Evolutionary conservation across 2,888 invertebrate species (phyloP), one percentile per base, ranked within the genome.

Genomic region (Pammene fasciana): DNA sequence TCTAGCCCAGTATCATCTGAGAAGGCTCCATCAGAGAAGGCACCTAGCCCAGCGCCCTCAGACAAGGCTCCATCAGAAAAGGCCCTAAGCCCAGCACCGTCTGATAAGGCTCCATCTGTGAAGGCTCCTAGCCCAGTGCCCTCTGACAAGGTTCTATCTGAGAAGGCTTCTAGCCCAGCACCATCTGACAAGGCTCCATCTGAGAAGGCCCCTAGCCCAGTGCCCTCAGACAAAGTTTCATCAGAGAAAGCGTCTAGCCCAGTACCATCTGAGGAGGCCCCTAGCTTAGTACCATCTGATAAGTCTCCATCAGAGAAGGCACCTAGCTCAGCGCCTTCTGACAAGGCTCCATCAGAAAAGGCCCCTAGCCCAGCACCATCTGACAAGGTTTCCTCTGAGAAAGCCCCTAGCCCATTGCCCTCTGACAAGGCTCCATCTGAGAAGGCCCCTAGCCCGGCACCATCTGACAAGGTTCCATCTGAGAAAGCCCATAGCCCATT

Each of bases 171-270:
- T 3, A 57, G 18, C 43, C 26, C 57, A 0, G 45, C n/a, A 26
- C 43, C 59, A 5, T 41, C 48, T 4, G 59, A 60, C 0, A 60
- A 52, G 6, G 45, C 36, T 0, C 36, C 9, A 0, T 43, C 38
- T 0, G 57, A 43, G 2, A 71, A 75, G 26, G 36, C n/a, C 5
- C 14, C 0, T 2, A 67, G 66, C 57, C 66, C 14, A 16, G 8
- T 10, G 3, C 10, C 36, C 0, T 38, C 56, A 0, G 70, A 72
- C 0, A 41, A 56, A 0, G 56, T 11, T 0, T 18, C 56, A 0
- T 43, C 57, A 0, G 57, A 43, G 0, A 71, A 74, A 26, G 36
- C n/a, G 5, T n/a, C 68, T 0, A 75, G 72, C 38, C 70, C 72
- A 3, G 36, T 65, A 36, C 65, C 46, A 13, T 46, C 14, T 1